Conservation (phyloP, 2,797 vertebrate species). For the Poecile montanus region DNA sequence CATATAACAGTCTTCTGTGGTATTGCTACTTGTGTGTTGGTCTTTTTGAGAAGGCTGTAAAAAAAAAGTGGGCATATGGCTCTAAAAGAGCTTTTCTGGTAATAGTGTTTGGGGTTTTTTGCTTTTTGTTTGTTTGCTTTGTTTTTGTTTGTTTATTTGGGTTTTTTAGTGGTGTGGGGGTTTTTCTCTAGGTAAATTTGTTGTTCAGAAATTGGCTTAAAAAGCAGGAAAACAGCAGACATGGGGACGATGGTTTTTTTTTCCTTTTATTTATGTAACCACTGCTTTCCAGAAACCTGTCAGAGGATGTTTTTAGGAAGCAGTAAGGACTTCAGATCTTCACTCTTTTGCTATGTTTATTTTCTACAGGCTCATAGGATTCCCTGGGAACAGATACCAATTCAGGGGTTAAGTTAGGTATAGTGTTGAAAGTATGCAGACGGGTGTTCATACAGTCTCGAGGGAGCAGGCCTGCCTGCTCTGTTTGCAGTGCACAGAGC, state of each 20-base stretch:
- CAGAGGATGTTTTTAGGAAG: not conserved
- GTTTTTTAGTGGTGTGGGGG: not conserved
- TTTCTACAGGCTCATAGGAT: not conserved
- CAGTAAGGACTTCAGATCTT: not conserved
- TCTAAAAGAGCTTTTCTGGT: not conserved
- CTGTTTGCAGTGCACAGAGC: not conserved
- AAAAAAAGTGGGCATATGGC: not conserved
- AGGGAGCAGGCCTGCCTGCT: not conserved
- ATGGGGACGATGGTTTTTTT: rapidly evolving
- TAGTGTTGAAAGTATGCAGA: not conserved
- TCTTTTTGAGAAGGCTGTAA: not conserved
- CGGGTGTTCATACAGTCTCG: rapidly evolving
- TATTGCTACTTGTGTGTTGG: not conserved
- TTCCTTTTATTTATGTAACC: not conserved
- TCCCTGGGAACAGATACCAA: not conserved
- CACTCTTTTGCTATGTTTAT: not conserved
- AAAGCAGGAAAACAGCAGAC: not conserved
- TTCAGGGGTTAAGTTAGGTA: not conserved
- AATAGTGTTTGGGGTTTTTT: not conserved
- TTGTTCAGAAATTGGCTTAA: not conserved
- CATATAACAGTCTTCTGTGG: not conserved
- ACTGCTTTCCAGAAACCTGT: not conserved
- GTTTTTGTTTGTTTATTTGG: not conserved
- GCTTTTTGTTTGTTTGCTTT: not conserved
- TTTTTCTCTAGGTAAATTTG: not conserved